Evolutionary conservation across 2,113 vertebrate species (phyloP).

Genomic region (Nycticryphes semicollaris): DNA sequence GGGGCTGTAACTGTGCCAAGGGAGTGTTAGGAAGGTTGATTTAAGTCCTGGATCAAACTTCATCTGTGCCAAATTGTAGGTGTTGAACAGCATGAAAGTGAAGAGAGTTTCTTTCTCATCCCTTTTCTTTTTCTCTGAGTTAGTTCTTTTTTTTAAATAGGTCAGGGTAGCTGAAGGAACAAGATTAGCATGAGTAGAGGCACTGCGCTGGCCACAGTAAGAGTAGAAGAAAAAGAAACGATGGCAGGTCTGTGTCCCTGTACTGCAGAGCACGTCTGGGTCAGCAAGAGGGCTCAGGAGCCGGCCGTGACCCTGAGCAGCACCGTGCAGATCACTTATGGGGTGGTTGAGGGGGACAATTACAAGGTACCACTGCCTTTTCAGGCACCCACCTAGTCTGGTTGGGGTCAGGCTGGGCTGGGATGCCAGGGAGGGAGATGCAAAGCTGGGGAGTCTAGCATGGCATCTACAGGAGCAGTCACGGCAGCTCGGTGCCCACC

Average conservation of each 20-base stretch:
- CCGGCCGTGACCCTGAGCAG: not conserved
- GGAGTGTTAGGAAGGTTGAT: not conserved
- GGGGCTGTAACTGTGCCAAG: not conserved
- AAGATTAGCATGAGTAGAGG: not conserved
- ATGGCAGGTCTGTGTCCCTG: not conserved
- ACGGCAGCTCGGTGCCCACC: not conserved
- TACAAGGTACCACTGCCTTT: not conserved
- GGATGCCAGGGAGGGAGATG: not conserved
- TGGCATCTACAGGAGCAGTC: not conserved
- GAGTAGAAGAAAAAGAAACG: not conserved
- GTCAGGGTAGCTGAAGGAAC: not conserved
- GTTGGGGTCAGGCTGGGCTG: not conserved
- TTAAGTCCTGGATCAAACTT: constrained; percentile 20
- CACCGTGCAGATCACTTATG: not conserved
- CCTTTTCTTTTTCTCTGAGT: not conserved
- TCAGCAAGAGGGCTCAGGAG: not conserved
- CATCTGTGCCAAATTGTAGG: not conserved
- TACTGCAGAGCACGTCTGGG: not conserved
- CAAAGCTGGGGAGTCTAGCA: not conserved
- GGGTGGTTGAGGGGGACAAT: not conserved
- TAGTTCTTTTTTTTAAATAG: not conserved
- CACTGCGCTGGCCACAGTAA: not conserved
- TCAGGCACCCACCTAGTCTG: not conserved
- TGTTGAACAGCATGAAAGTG: not conserved
- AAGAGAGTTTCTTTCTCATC: not conserved